Conservation (phyloP, 2,888 invertebrate species). For the Anoncus sp. region DNA sequence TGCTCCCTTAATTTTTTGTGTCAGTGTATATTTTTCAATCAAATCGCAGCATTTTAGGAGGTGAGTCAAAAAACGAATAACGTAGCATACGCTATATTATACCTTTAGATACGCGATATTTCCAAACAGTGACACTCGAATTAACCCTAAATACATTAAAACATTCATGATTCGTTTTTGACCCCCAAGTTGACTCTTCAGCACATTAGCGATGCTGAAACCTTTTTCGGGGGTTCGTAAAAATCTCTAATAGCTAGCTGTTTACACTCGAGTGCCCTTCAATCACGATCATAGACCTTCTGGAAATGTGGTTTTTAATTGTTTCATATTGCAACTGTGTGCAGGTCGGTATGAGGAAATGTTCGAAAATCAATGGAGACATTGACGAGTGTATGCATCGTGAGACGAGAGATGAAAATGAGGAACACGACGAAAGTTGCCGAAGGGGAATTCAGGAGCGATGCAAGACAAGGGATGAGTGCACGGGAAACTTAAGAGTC, state of each 20-base stretch:
- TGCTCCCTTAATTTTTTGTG: too few relatives aligned
- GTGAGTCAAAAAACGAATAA: too few relatives aligned
- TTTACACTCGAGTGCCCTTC: too few relatives aligned
- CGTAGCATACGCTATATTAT: too few relatives aligned
- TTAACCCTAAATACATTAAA: too few relatives aligned
- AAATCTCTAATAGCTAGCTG: too few relatives aligned
- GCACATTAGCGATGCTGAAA: background rate
- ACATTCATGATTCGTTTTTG: too few relatives aligned
- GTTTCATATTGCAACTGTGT: background rate
- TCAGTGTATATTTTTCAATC: too few relatives aligned
- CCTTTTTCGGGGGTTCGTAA: background rate
- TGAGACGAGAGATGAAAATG: background rate
- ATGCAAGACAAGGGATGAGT: slow-evolving; percentile 11
- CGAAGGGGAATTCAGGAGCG: slow-evolving; percentile 2
- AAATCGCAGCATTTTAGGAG: too few relatives aligned
- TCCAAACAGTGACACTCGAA: too few relatives aligned
- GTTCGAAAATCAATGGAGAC: background rate
- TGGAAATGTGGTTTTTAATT: background rate
- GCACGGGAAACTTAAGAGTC: slow-evolving; percentile 46
- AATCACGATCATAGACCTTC: background rate
- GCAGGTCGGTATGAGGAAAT: background rate
- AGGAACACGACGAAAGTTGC: slow-evolving; percentile 1
- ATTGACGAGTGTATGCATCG: background rate
- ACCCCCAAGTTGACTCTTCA: background rate
- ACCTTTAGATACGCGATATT: too few relatives aligned